Evolutionary conservation across 2,888 invertebrate species (phyloP), one percentile per base, ranked within the genome.

Genomic region (Amaurobius ferox): DNA sequence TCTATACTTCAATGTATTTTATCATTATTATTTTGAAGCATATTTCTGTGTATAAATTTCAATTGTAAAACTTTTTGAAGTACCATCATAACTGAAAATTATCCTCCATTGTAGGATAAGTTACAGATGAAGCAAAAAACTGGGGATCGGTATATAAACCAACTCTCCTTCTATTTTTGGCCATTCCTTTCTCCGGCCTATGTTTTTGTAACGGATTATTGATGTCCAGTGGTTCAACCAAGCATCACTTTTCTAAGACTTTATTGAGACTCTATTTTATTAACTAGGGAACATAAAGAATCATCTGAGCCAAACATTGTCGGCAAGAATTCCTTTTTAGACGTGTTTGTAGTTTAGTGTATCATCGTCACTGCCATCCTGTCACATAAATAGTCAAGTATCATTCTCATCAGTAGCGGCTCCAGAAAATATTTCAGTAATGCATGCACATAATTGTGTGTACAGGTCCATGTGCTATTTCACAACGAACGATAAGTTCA

Each of bases 161-260:
- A 78, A 78, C 29, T 70, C 40, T 78, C 74, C 61, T 72, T 66
- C 78, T 85, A 85, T 85, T 85, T 85, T 85, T 85, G 85, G 77
- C 85, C 85, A 61, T 67, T 78, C 29, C 29, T 85, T 85, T 85
- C 23, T 74, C 72, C 40, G 85, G 78, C 85, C 72, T 77, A 48
- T 71, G 64, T 86, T 86, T 86, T 86, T 86, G 74, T 79, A 86
- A 71, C 32, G 68, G 40, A 71, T 86, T 78, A 71, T 79, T 71
- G 79, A 66, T 79, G 76, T 86, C 73, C 73, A 74, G 73, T 78
- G 73, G 32, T 79, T 85, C 73, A 79, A 79, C 28, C 62, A 78
- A 78, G 32, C 66, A 77, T 74, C 66, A 86, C 79, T 86, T 86
- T 86, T 86, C 79, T 86, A 86, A 68, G 76, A 66, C 79, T 79